These are phyloP conservation scores for Actenoides lindsayi DNA, from an alignment of 2,113 vertebrate species.

Conservation along the genomic window DNA sequence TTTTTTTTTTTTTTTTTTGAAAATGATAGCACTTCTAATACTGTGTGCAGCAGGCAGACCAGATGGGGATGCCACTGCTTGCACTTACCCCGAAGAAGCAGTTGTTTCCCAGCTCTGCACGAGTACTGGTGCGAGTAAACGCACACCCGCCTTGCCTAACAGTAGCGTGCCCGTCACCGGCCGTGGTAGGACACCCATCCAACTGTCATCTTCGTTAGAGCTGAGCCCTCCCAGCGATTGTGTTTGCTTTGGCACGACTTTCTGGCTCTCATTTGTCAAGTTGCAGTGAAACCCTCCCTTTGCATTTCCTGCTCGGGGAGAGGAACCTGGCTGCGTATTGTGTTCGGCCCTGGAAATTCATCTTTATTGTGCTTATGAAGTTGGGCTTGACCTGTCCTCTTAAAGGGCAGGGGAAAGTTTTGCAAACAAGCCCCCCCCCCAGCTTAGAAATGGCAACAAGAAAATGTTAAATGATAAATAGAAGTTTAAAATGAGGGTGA, in stretches of 20 bases:
- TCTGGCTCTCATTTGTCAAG: slow-evolving; percentile 65
- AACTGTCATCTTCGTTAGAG: not conserved
- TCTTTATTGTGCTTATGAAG: slow-evolving; percentile 18
- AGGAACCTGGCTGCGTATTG: slow-evolving; percentile 37
- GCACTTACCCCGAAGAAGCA: rapidly evolving
- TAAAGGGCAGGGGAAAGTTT: slow-evolving; percentile 2
- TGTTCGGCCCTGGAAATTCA: slow-evolving; percentile 49
- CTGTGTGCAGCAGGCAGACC: not conserved
- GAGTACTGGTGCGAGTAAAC: not conserved
- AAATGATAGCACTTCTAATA: not conserved
- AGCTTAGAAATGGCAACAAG: not conserved
- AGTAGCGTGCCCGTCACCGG: not conserved
- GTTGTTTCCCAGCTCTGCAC: not conserved
- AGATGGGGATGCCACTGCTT: not conserved
- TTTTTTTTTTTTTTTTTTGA: slow-evolving; percentile 26
- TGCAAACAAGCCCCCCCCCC: not conserved
- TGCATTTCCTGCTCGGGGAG: slow-evolving; percentile 71
- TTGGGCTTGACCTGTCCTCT: slow-evolving; percentile 26
- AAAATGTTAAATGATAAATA: not conserved
- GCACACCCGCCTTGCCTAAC: not conserved
- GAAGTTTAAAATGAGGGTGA: slow-evolving; percentile 7
- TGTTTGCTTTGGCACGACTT: slow-evolving; percentile 68
- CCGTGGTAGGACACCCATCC: not conserved
- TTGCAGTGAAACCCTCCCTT: slow-evolving; percentile 66
- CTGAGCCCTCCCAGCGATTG: slow-evolving; percentile 42